A percentile compares a stretch with the other conserved stretches of the same genome.
These are phyloP conservation scores for Thalpophila matura DNA, from an alignment of 2,888 invertebrate genomes.

Conservation along the genomic window DNA sequence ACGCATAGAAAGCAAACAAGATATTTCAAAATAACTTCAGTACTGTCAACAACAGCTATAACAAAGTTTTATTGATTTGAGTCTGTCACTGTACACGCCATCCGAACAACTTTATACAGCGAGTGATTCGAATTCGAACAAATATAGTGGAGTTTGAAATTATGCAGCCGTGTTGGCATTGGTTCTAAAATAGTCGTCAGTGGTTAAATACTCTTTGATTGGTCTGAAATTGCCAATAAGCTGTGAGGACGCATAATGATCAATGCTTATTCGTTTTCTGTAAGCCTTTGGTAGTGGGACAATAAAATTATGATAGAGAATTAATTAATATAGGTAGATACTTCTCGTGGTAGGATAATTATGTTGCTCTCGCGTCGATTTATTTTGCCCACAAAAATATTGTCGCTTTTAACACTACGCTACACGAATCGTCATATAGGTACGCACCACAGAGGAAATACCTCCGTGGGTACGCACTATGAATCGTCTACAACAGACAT, in stretches of 20 bases:
- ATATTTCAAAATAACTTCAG: constrained; percentile 45
- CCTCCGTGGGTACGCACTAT: too few relatives aligned
- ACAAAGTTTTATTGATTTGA: constrained; percentile 58
- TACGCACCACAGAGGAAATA: too few relatives aligned
- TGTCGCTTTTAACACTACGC: too few relatives aligned
- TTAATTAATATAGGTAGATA: too few relatives aligned
- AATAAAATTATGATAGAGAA: background rate
- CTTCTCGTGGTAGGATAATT: too few relatives aligned
- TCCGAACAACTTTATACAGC: constrained; percentile 39
- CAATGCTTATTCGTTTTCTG: background rate
- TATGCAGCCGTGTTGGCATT: constrained; percentile 38
- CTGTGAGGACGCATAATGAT: constrained; percentile 26
- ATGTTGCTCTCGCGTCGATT: too few relatives aligned
- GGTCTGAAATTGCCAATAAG: constrained; percentile 2
- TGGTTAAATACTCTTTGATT: constrained; percentile 24
- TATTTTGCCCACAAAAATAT: too few relatives aligned
- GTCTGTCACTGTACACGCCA: constrained; percentile 48
- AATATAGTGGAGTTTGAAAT: constrained; percentile 33
- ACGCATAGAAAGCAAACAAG: constrained; percentile 46
- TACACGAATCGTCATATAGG: too few relatives aligned
- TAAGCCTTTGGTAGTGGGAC: background rate
- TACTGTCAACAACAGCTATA: constrained; percentile 51
- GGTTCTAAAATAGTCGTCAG: constrained; percentile 26
- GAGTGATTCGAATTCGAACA: constrained; percentile 19
- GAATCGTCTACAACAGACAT: too few relatives aligned